Percentiles rank a stretch among this genome's conserved stretches.
These are phyloP conservation scores for Campopleginae sp. DNA, from an alignment of 2,888 invertebrate genomes.

Conservation along the genomic window DNA sequence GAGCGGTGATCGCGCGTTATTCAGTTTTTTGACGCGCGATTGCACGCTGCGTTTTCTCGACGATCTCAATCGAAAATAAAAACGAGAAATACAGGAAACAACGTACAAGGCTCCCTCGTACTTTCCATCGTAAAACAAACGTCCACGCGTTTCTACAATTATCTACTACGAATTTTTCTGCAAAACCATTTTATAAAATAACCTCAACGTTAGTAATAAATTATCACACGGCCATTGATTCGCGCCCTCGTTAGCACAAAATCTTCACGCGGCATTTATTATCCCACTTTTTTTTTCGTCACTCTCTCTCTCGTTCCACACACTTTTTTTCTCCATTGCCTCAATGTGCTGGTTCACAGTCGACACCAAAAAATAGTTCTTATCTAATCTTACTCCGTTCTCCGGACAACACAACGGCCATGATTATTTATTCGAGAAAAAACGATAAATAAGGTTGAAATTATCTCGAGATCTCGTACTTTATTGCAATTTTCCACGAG, in stretches of 20 bases:
- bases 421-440: background rate
- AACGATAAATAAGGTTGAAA: background rate
- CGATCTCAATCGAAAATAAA: slow-evolving; percentile 3
- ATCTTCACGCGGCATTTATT: slow-evolving; percentile 3
- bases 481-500: background rate
- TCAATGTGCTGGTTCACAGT: slow-evolving; percentile 7
- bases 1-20: background rate
- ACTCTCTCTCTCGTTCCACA: background rate
- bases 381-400: background rate
- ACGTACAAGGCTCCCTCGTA: background rate
- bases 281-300: slow-evolving; percentile 10
- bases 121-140: background rate
- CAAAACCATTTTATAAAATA: background rate
- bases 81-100: background rate
- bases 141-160: background rate
- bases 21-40: background rate
- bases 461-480: background rate
- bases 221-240: slow-evolving; percentile 47
- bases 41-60: slow-evolving; percentile 6
- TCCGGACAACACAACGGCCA: too few species aligned
- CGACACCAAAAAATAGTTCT: background rate
- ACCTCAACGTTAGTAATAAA: slow-evolving; percentile 52
- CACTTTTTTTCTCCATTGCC: background rate
- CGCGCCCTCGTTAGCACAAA: slow-evolving; percentile 17
- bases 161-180: background rate